Evolutionary conservation across 2,888 invertebrate genomes (phyloP), one percentile per base, ranked within the genome.

Genomic region (Gymnosoma rotundatum): DNA sequence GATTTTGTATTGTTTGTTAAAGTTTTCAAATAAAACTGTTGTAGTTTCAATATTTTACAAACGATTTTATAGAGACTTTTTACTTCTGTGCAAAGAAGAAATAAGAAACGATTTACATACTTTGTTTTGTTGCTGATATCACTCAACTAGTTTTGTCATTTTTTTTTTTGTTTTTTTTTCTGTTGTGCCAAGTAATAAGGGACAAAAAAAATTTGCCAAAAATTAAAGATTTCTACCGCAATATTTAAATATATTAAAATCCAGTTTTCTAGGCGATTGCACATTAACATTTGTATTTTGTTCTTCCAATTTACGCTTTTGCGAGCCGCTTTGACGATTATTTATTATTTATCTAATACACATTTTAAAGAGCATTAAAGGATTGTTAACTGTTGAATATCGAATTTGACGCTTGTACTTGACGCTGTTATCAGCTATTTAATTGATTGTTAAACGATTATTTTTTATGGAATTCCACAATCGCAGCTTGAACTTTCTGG

Each of bases 21-120:
- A 75, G 48, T 67, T 67, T 72, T 58, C 79, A 83, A 86, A 79
- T 86, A 83, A 86, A 87, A 85, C 78, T 85, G 66, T 73, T 81
- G 70, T 74, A 58, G 45, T 76, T 72, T 38, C 58, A 61, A 64
- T 60, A 56, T 3, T 63, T 50, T 48, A 10, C 54, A 64, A n/a
- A 20, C 25, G 67, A 58, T 78, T 84, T 84, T 84, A 84, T 84
- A 84, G 56, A 50, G 38, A 58, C 16, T 36, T 45, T 58, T 45
- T 45, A 12, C 16, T 48, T 52, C 25, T 56, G 58, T 36, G 6
- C 25, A 14, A 61, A 42, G 6, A 14, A 25, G 18, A 14, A 5
- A 63, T 2, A 52, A 20, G 12, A 18, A 12, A 32, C 14, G 20
- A 56, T 74, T 61, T 56, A 56, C 56, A 70, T 14, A 50, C 21